phyloP scores from a whole-genome alignment of 53 echinoderm and acorn worm species.

The Holothuria leucospilota region DNA sequence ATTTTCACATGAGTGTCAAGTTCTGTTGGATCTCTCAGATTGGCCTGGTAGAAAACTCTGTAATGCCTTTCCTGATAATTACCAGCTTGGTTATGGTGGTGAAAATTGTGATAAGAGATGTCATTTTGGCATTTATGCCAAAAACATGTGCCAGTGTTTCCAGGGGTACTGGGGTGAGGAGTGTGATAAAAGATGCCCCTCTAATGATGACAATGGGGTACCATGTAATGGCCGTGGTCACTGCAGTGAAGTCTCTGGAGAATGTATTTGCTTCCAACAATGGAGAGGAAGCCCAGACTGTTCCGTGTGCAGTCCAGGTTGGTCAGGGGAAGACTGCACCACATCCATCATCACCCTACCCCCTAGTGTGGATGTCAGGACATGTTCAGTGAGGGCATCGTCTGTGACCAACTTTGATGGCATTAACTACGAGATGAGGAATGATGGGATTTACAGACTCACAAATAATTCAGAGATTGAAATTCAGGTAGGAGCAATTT shows the following conservation, averaged over 20 bases:
- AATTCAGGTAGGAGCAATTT: constrained; percentile 60
- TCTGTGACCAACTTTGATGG: constrained; percentile 68
- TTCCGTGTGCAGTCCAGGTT: constrained; percentile 68
- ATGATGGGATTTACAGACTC: constrained; percentile 61
- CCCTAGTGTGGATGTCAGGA: constrained; percentile 32
- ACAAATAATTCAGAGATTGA: constrained; percentile 64
- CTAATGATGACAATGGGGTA: constrained; percentile 58
- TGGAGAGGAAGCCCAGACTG: constrained; percentile 78
- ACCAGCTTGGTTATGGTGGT: constrained; percentile 74
- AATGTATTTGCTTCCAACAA: constrained; percentile 66
- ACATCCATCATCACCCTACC: constrained; percentile 53
- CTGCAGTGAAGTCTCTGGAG: constrained; percentile 71
- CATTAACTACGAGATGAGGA: constrained; percentile 57
- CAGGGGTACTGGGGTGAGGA: constrained; percentile 78
- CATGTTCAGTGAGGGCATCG: constrained; percentile 62
- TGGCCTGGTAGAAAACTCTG: constrained; percentile 79
- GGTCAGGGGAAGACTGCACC: constrained; percentile 77
- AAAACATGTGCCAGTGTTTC: constrained; percentile 62
- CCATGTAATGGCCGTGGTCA: constrained; percentile 72
- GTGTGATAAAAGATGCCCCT: constrained; percentile 73
- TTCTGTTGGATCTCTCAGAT: constrained; percentile 51
- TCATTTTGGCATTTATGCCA: constrained; percentile 68
- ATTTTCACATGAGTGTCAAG: constrained; percentile 78
- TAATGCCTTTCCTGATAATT: constrained; percentile 64
- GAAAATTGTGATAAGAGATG: constrained; percentile 67